These are phyloP conservation scores for Coenonympha glycerion DNA, from an alignment of 2,888 invertebrate species.

Conservation along the genomic window DNA sequence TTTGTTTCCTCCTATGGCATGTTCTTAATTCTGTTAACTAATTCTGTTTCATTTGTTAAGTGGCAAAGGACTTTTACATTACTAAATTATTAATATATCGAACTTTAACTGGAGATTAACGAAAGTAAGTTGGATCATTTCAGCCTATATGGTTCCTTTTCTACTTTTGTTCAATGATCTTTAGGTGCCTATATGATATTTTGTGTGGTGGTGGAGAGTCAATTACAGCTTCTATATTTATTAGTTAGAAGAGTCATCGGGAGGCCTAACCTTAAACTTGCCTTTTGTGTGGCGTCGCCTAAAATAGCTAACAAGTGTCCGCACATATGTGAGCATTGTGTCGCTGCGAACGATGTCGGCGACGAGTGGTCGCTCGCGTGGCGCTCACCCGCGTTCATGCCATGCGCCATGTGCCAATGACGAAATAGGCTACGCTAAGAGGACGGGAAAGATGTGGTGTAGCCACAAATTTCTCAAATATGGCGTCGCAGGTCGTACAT, in stretches of 20 bases:
- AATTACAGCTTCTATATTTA: too few relatives aligned
- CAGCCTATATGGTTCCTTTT: too few relatives aligned
- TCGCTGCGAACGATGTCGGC: constrained; percentile 33
- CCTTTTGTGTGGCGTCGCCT: constrained; percentile 30
- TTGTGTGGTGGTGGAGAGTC: too few relatives aligned
- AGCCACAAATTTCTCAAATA: too few relatives aligned
- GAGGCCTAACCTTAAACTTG: constrained; percentile 45
- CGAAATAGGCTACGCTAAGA: too few relatives aligned
- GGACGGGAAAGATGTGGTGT: too few relatives aligned
- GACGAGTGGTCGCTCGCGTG: constrained; percentile 50
- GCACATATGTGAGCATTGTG: constrained; percentile 54
- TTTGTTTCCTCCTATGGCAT: constrained; percentile 21
- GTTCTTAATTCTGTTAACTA: constrained; percentile 17
- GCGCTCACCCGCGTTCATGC: constrained; percentile 44
- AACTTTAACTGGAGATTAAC: too few relatives aligned
- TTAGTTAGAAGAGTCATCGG: constrained; percentile 34
- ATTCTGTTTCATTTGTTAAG: background rate
- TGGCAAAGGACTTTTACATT: background rate
- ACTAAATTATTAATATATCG: too few relatives aligned
- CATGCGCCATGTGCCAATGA: constrained; percentile 49
- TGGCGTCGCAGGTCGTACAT: too few relatives aligned
- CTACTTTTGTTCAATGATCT: too few relatives aligned
- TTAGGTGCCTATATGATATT: too few relatives aligned
- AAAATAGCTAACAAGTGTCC: constrained; percentile 43
- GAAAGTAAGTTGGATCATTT: too few relatives aligned